Base-by-base conservation (phyloP, 2,797 vertebrate species). In the Chaunax sp. region DNA sequence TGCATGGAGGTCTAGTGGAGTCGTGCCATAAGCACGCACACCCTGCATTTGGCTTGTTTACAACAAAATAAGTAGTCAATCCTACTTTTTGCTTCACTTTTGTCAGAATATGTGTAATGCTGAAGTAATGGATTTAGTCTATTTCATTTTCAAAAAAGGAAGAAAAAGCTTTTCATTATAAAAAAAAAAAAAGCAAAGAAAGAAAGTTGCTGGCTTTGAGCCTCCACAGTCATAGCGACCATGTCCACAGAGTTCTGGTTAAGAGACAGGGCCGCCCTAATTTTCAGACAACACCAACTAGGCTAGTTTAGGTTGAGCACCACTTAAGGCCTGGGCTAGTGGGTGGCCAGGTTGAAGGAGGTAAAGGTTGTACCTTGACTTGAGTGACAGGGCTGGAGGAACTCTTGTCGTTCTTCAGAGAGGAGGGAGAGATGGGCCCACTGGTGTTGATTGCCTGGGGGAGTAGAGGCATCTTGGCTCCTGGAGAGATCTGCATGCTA, bases 401-500 rank as follows among this genome's bases (percentile, higher is more conserved):
- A 93, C 96, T 96, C 94, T 98, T 99, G 93, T 99, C 98, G 79
- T 96, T 99, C 95, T 99, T 99, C 92, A 98, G 94, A 82, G 95
- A 96, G 81, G 97, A 97, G 75, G 97, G 98, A 82, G 98, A 99
- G 84, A 98, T 95, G 60, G 96, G 93, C 85, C 96, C 97, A 63
- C 95, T 93, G 0, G 95, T 91, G 87, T 95, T 98, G 86, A 95
- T 94, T 73, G 96, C 92, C 91, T 99, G 98, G 72, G 97, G 96
- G 89, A 97, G 96, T 22, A 95, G 96, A 72, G 96, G 95, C 95
- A 99, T 97, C 94, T 99, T 99, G 94, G 96, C 95, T 94, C 97
- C 97, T 77, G 98, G 98, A 92, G 98, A 99, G 92, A 97, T 95
- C 93, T 99, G 98, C 98, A 99, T 99, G 95, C 95, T 98, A 95